Evolutionary conservation across 1,140 invertebrate species (phyloP).

Genomic region (Drosophila ironensis): DNA sequence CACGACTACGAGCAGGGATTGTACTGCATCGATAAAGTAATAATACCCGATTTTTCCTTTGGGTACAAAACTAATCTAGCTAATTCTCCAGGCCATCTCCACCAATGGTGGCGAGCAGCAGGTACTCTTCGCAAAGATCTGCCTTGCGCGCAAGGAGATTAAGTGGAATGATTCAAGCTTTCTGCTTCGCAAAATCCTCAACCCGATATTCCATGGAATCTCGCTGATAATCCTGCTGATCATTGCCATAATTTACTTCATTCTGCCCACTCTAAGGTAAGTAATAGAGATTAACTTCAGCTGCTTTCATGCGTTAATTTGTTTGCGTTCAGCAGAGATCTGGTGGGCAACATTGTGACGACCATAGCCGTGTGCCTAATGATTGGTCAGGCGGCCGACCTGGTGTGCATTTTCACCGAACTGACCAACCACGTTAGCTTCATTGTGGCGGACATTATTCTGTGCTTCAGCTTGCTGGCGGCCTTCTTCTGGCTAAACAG

Average conservation of each 20-base stretch:
- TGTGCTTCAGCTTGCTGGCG: slow-evolving; percentile 88
- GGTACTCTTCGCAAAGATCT: slow-evolving; percentile 88
- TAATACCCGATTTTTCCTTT: no score
- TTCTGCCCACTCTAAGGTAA: slow-evolving; percentile 88
- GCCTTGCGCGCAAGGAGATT: slow-evolving; percentile 86
- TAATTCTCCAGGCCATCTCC: slow-evolving; percentile 51
- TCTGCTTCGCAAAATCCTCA: slow-evolving; percentile 88
- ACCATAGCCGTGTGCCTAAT: slow-evolving; percentile 90
- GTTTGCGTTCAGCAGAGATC: slow-evolving; percentile 83
- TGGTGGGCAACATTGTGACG: slow-evolving; percentile 92
- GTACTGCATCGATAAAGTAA: slow-evolving; percentile 91
- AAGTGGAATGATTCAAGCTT: slow-evolving; percentile 88
- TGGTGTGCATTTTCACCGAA: slow-evolving; percentile 90
- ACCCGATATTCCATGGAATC: slow-evolving; percentile 89
- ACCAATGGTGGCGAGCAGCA: slow-evolving; percentile 58
- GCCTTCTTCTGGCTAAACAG: slow-evolving; percentile 93
- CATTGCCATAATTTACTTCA: slow-evolving; percentile 91
- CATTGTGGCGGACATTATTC: slow-evolving; percentile 88
- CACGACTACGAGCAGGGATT: slow-evolving; percentile 88
- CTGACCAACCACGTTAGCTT: slow-evolving; percentile 90
- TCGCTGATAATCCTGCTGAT: slow-evolving; percentile 88
- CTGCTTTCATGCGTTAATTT: slow-evolving; percentile 17
- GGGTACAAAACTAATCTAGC: no score
- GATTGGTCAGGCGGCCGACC: slow-evolving; percentile 88
- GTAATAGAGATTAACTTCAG: not conserved